Evolutionary conservation across 2,113 vertebrate genomes (phyloP).

Genomic region (Ophthalmotilapia sp.): DNA sequence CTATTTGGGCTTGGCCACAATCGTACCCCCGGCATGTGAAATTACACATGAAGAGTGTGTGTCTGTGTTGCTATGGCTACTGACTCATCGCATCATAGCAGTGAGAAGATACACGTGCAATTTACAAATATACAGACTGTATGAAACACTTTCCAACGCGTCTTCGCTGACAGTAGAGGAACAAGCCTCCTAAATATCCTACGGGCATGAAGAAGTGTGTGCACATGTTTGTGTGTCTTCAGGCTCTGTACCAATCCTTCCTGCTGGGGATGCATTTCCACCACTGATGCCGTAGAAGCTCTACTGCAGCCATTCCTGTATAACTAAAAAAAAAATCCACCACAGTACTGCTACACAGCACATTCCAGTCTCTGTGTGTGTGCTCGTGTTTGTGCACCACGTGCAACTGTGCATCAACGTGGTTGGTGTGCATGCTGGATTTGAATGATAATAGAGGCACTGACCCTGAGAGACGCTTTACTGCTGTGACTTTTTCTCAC

Average conservation of each 20-base stretch:
- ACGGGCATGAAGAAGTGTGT: not conserved
- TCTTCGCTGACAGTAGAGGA: not conserved
- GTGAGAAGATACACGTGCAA: not conserved
- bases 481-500: slow-evolving; percentile 33
- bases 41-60: not conserved
- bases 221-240: not conserved
- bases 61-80: slow-evolving; percentile 50
- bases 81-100: slow-evolving; percentile 6
- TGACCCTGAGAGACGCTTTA: slow-evolving; percentile 56
- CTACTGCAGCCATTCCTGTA: slow-evolving; percentile 44
- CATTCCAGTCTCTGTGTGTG: not conserved
- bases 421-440: slow-evolving; percentile 10
- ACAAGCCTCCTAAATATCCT: slow-evolving; percentile 4
- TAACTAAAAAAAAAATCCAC: not conserved
- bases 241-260: slow-evolving; percentile 2
- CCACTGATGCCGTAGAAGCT: slow-evolving; percentile 28
- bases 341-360: slow-evolving; percentile 8
- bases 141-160: not conserved
- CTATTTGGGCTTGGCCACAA: not conserved
- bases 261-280: slow-evolving; percentile 45
- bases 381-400: not conserved
- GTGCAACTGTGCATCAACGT: not conserved
- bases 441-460: slow-evolving; percentile 59
- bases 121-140: not conserved
- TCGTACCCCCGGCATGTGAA: not conserved